Evolutionary conservation across 2,888 invertebrate species (phyloP).

Genomic region (Callyntrura guangdongensis): DNA sequence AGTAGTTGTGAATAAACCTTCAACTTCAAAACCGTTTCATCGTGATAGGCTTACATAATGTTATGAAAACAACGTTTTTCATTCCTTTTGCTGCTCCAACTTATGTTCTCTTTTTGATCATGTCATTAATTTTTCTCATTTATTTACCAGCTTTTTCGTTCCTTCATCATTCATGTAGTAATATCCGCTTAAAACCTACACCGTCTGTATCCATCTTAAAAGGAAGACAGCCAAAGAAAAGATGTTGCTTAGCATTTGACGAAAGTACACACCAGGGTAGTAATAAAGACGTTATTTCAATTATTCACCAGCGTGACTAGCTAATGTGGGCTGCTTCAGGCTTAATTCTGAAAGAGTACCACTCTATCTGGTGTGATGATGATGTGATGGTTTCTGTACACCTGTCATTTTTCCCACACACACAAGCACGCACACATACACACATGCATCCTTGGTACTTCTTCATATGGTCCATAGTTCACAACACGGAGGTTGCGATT

Average conservation of each 20-base stretch:
- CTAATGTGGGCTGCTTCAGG: background rate
- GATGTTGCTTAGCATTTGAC: background rate
- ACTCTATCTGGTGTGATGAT: background rate
- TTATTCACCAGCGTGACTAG: constrained; percentile 1
- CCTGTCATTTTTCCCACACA: constrained; percentile 43
- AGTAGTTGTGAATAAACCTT: too few species aligned
- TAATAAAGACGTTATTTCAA: constrained; percentile 19
- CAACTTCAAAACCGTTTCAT: too few species aligned
- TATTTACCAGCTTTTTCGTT: background rate
- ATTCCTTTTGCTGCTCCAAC: background rate
- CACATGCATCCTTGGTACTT: too few species aligned
- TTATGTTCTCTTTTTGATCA: too few species aligned
- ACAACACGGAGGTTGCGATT: background rate
- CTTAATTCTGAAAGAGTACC: background rate
- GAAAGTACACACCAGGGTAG: background rate
- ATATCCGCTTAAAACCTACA: too few species aligned
- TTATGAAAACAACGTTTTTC: background rate
- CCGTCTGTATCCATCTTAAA: background rate
- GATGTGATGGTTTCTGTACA: constrained; percentile 13
- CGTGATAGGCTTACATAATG: too few species aligned
- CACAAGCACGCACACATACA: background rate
- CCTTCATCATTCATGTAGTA: background rate
- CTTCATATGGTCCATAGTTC: background rate
- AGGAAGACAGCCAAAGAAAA: background rate
- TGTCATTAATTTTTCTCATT: background rate